A percentile compares a stretch with the other conserved stretches of the same genome.
These are phyloP conservation scores for Calonectris borealis DNA, from an alignment of 2,113 vertebrate species.

Conservation along the genomic window DNA sequence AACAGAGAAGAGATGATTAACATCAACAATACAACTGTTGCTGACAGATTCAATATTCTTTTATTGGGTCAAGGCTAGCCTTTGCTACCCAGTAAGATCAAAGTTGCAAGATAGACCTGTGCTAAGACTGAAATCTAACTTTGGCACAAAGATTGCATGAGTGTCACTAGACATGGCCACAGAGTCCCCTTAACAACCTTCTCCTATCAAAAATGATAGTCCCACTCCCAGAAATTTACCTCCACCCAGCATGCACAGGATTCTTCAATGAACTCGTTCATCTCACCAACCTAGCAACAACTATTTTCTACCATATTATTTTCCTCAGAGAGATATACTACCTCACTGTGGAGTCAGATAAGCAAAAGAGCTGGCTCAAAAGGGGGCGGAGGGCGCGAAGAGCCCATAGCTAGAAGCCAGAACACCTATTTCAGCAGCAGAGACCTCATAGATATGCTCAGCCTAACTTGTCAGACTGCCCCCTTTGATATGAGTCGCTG, in stretches of 20 bases:
- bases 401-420: background rate
- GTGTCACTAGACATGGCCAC: background rate
- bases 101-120: background rate
- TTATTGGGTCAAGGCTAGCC: background rate
- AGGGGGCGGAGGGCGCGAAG: background rate
- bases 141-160: background rate
- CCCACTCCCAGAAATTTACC: background rate
- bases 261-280: background rate
- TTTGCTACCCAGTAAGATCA: background rate
- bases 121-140: background rate
- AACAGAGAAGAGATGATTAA: background rate
- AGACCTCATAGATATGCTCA: background rate
- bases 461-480: background rate
- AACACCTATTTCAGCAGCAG: background rate
- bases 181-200: background rate
- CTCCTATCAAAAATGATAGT: background rate
- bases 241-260: fast-evolving
- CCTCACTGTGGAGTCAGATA: background rate
- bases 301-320: background rate
- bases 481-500: background rate
- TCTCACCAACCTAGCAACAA: background rate
- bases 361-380: background rate
- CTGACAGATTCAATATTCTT: background rate
- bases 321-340: background rate
- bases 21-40: background rate